Conservation (phyloP, 92 coral and sea anemone species). For the Chrysogorgia sp. region DNA sequence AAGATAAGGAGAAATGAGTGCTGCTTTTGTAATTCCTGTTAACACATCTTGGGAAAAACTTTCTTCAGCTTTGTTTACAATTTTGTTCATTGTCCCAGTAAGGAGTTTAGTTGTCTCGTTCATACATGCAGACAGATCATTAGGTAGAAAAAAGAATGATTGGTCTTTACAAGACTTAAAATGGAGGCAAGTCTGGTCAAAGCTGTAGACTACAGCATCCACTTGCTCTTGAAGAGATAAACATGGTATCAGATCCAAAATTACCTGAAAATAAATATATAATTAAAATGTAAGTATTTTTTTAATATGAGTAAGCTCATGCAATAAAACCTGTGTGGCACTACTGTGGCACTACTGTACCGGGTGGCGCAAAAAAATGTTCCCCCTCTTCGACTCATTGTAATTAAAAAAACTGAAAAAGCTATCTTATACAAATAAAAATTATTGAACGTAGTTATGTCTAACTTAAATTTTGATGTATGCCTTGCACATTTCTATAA, state of each 20-base stretch:
- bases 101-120: background rate
- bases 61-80: slow-evolving; percentile 8
- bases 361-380: too few relatives aligned
- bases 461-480: too few relatives aligned
- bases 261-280: slow-evolving; percentile 41
- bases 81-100: slow-evolving; percentile 27
- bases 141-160: slow-evolving; percentile 10
- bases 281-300: too few relatives aligned
- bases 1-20: slow-evolving; percentile 10
- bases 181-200: slow-evolving; percentile 8
- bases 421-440: too few relatives aligned
- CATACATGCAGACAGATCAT: background rate
- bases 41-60: slow-evolving; percentile 19
- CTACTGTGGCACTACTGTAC: too few relatives aligned
- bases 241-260: slow-evolving; percentile 9
- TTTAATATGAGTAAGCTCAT: too few relatives aligned
- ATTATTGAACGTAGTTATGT: too few relatives aligned
- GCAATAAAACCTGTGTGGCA: too few relatives aligned
- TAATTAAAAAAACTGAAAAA: too few relatives aligned
- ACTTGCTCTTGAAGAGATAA: slow-evolving; percentile 34
- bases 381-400: too few relatives aligned
- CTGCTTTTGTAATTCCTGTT: slow-evolving; percentile 17
- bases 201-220: slow-evolving; percentile 19
- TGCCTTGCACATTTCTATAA: too few relatives aligned
- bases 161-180: slow-evolving; percentile 4